Conservation (phyloP, 2,113 vertebrate species). For the Sceloporus undulatus region DNA sequence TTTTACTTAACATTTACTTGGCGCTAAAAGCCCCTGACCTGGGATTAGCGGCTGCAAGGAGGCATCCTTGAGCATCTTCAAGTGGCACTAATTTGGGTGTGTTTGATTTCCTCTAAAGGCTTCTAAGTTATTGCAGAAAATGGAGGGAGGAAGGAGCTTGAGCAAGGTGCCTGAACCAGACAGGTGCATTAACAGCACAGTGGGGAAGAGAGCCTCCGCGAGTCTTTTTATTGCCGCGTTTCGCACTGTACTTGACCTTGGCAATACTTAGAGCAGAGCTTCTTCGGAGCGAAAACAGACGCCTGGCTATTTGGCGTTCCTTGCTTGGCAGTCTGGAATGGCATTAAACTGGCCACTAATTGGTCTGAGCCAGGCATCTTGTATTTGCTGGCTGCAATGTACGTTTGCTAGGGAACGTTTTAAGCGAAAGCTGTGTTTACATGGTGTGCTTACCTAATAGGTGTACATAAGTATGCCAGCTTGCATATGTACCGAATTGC, state of each 20-base stretch:
- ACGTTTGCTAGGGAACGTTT: background rate
- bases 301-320: constrained; percentile 49
- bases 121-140: constrained; percentile 64
- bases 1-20: constrained; percentile 68
- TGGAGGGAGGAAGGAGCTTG: constrained; percentile 29
- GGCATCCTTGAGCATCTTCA: constrained; percentile 49
- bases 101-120: constrained; percentile 60
- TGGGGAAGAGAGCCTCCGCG: constrained; percentile 63
- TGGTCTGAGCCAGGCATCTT: constrained; percentile 23
- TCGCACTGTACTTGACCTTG: constrained; percentile 73
- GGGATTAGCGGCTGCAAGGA: constrained; percentile 59
- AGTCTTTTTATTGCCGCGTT: constrained; percentile 66
- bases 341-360: constrained; percentile 65
- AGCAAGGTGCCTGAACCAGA: constrained; percentile 64
- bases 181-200: constrained; percentile 78
- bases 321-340: constrained; percentile 53
- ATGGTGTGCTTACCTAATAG: background rate
- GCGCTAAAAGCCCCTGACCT: constrained; percentile 70
- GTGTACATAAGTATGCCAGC: no score
- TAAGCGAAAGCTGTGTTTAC: background rate
- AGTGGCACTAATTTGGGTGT: constrained; percentile 73
- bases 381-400: constrained; percentile 36
- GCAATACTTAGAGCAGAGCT: constrained; percentile 65
- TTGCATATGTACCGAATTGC: no score
- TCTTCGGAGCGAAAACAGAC: constrained; percentile 60